A percentile compares a stretch with the other conserved stretches of the same genome.
These are phyloP conservation scores for Ophthalmolycus amberensis DNA, from an alignment of 2,113 vertebrate species.

Conservation along the genomic window DNA sequence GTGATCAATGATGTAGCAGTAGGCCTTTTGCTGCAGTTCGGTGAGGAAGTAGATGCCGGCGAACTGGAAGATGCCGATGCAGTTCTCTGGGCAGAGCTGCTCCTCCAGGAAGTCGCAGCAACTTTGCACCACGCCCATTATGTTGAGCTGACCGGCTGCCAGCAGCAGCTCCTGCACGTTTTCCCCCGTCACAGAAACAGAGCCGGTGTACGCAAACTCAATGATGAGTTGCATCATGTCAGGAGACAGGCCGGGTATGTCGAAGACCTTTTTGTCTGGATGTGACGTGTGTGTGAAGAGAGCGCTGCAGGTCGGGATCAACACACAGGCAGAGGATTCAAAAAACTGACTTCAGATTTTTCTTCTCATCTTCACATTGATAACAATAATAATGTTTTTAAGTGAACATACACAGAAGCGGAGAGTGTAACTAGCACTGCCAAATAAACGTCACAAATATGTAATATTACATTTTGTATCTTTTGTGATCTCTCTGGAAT, in stretches of 20 bases:
- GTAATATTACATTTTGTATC: neutral
- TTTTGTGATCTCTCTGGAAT: no score
- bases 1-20: slow-evolving; percentile 82
- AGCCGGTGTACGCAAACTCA: slow-evolving; percentile 51
- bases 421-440: no score
- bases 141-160: slow-evolving; percentile 83
- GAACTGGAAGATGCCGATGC: slow-evolving; percentile 81
- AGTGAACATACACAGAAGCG: no score
- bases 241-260: slow-evolving; percentile 15
- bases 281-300: no score
- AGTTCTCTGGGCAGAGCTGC: slow-evolving; percentile 83
- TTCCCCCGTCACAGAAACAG: slow-evolving; percentile 70
- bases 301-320: no score
- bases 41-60: slow-evolving; percentile 42
- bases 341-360: no score
- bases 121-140: slow-evolving; percentile 76
- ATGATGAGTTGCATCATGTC: slow-evolving; percentile 54
- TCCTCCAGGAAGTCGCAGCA: slow-evolving; percentile 85
- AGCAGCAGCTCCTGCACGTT: slow-evolving; percentile 81
- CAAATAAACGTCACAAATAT: no score
- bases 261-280: slow-evolving; percentile 12
- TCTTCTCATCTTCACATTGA: no score
- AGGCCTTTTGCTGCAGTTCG: slow-evolving; percentile 78
- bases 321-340: no score
- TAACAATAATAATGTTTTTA: no score